Evolutionary conservation across 2,888 invertebrate species (phyloP).

Genomic region (Agriotes lineatus): DNA sequence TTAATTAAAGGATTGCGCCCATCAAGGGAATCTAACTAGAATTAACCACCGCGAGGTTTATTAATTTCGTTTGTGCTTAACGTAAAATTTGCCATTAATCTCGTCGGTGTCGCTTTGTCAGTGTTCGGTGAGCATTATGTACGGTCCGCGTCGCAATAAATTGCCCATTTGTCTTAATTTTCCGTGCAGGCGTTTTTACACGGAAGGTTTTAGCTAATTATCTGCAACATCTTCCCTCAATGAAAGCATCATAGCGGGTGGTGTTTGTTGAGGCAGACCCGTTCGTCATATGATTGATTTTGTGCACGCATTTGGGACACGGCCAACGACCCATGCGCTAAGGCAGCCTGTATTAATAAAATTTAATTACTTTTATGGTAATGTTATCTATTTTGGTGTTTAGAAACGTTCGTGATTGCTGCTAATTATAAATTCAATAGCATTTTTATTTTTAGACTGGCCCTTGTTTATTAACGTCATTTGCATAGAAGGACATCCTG

Average conservation of each 20-base stretch:
- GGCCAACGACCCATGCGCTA: constrained; percentile 30
- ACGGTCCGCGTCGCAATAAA: background rate
- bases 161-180: background rate
- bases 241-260: background rate
- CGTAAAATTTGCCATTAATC: background rate
- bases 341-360: constrained; percentile 19
- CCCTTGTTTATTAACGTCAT: too few species aligned
- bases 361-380: constrained; percentile 27
- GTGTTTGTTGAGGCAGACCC: constrained; percentile 1
- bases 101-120: background rate
- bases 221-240: background rate
- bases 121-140: background rate
- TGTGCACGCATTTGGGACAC: constrained; percentile 28
- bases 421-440: constrained; percentile 17
- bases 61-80: constrained; percentile 1
- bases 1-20: too few species aligned
- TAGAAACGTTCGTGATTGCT: constrained; percentile 14
- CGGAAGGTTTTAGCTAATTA: background rate
- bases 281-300: constrained; percentile 29
- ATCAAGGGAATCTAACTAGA: background rate
- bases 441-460: constrained; percentile 12
- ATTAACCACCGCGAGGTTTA: background rate
- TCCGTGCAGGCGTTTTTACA: background rate
- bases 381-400: constrained; percentile 22
- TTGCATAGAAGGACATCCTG: too few species aligned